These are phyloP conservation scores for Melanostoma scalare DNA, from an alignment of 2,888 invertebrate genomes.

Conservation along the genomic window DNA sequence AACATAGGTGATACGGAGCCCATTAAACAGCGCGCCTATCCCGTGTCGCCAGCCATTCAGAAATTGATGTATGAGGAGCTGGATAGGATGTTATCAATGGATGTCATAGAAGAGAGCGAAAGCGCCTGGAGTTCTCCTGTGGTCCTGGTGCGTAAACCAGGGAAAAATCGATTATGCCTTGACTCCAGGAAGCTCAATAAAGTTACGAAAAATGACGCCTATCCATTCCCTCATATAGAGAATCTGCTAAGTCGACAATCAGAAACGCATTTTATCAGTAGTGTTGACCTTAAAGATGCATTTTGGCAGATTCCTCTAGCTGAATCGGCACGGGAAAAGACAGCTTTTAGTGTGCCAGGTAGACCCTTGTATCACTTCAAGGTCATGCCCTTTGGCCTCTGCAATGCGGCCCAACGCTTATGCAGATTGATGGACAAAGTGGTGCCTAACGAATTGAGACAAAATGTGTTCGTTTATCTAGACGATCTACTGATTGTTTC, in stretches of 20 bases:
- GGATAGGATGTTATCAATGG: constrained; percentile 75
- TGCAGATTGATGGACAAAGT: constrained; percentile 21
- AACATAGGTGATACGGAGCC: constrained; percentile 34
- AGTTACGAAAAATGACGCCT: constrained; percentile 71
- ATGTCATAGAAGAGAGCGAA: constrained; percentile 74
- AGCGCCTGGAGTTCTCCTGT: constrained; percentile 76
- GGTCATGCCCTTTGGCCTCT: constrained; percentile 11
- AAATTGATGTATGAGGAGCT: constrained; percentile 71
- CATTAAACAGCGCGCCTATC: constrained; percentile 55
- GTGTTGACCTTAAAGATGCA: constrained; percentile 13
- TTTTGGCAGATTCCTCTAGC: constrained; percentile 31
- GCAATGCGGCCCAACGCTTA: constrained; percentile 9
- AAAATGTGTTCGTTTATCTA: constrained; percentile 23
- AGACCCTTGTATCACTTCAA: constrained; percentile 15
- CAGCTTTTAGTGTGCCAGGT: constrained; percentile 26
- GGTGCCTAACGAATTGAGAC: constrained; percentile 21
- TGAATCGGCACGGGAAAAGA: constrained; percentile 12
- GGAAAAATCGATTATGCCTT: constrained; percentile 74
- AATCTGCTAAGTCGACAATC: constrained; percentile 73
- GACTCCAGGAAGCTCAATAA: constrained; percentile 75
- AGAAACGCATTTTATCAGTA: constrained; percentile 37
- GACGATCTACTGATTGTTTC: constrained; percentile 37
- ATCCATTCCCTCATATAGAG: constrained; percentile 70
- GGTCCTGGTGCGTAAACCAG: constrained; percentile 63
- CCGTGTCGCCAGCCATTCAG: constrained; percentile 52